These are phyloP conservation scores for Phalangium opilio DNA, from an alignment of 2,888 invertebrate genomes.

Conservation along the genomic window DNA sequence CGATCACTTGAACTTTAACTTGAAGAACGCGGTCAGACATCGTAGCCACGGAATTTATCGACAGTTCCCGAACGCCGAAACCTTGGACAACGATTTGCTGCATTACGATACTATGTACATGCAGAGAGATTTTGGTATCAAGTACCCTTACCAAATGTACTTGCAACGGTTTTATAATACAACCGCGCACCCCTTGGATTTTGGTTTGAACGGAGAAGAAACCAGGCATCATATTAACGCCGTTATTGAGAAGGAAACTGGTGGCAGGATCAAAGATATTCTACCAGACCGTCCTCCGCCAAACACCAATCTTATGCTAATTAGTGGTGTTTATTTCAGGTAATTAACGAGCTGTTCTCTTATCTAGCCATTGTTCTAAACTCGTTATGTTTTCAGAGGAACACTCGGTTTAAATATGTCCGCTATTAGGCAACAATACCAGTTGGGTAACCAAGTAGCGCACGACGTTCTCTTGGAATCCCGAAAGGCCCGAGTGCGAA, in stretches of 20 bases:
- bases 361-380: too few relatives aligned
- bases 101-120: constrained; percentile 20
- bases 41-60: background rate
- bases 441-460: constrained; percentile 3
- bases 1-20: constrained; percentile 20
- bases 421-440: constrained; percentile 3
- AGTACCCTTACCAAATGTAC: constrained; percentile 20
- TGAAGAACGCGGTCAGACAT: constrained; percentile 9
- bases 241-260: constrained; percentile 17
- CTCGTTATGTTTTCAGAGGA: constrained; percentile 1
- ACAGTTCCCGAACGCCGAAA: background rate
- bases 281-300: constrained; percentile 15
- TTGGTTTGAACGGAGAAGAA: constrained; percentile 20
- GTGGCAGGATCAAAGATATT: constrained; percentile 12
- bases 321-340: constrained; percentile 19
- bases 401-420: constrained; percentile 15
- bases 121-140: constrained; percentile 20
- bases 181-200: constrained; percentile 20
- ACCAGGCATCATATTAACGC: constrained; percentile 22
- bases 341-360: too few relatives aligned
- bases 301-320: constrained; percentile 19
- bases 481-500: constrained; percentile 17
- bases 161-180: constrained; percentile 22
- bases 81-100: constrained; percentile 11
- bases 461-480: constrained; percentile 15